Percentiles rank a stretch among this genome's conserved stretches.
These are phyloP conservation scores for Acrossocheilus wenchowensis DNA, from an alignment of 2,797 vertebrate species.

Conservation along the genomic window DNA sequence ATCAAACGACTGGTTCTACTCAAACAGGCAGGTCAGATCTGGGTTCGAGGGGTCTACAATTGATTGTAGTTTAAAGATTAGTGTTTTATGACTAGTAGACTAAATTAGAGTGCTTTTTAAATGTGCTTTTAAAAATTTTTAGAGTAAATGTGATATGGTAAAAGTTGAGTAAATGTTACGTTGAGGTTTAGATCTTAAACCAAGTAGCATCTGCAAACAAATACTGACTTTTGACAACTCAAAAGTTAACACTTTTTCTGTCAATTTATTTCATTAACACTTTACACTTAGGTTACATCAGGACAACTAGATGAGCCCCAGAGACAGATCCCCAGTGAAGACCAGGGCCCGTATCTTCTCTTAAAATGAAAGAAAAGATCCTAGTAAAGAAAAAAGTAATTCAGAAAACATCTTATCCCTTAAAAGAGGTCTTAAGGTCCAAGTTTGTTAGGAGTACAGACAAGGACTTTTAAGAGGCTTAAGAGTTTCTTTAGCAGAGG, in stretches of 20 bases:
- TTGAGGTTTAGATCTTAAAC: not conserved
- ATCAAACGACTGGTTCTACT: conserved; percentile 53
- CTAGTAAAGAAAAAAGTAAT: too few species aligned
- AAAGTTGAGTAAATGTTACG: not conserved
- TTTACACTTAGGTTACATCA: not conserved
- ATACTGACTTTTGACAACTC: not conserved
- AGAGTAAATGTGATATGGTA: not conserved
- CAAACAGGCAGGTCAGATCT: conserved; percentile 33
- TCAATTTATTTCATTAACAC: not conserved
- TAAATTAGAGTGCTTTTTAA: not conserved
- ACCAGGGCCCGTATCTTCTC: too few species aligned
- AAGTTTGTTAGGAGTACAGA: too few species aligned
- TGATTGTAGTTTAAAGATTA: conserved; percentile 8
- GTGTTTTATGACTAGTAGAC: conserved; percentile 1
- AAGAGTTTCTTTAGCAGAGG: too few species aligned
- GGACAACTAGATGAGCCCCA: too few species aligned
- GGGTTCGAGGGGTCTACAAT: not conserved
- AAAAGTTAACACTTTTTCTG: not conserved
- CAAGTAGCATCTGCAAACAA: not conserved
- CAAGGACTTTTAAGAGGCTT: too few species aligned
- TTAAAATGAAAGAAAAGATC: too few species aligned
- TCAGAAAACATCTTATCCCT: too few species aligned
- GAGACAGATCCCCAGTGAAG: too few species aligned
- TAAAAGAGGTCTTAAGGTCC: too few species aligned
- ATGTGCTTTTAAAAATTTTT: not conserved